Conservation (phyloP, 2,797 vertebrate genomes). For the Thripadectes ignobilis region DNA sequence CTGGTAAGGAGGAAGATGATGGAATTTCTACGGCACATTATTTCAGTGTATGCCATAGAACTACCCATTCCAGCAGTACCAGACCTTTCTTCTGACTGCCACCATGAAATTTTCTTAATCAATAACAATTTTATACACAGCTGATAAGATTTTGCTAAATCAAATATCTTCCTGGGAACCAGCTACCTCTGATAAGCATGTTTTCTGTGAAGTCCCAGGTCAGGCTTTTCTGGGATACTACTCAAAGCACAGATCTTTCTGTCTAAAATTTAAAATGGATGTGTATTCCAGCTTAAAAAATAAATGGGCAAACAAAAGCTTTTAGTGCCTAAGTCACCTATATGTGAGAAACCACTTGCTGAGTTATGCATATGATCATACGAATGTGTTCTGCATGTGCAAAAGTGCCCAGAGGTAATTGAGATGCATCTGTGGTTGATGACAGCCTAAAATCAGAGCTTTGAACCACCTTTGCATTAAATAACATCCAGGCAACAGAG, state of each 20-base stretch:
- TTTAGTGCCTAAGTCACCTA: background rate
- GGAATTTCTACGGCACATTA: background rate
- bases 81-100: background rate
- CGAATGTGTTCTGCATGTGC: background rate
- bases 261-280: background rate
- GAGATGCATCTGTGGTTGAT: background rate
- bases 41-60: background rate
- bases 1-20: background rate
- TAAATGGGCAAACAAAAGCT: background rate
- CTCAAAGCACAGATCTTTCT: background rate
- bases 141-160: background rate
- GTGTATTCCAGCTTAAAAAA: background rate
- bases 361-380: background rate
- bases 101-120: background rate
- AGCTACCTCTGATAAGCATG: background rate
- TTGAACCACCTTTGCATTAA: background rate
- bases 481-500: background rate
- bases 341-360: background rate
- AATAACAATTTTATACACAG: background rate
- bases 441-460: background rate
- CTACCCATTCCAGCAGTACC: background rate
- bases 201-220: background rate
- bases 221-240: background rate
- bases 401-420: background rate
- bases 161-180: background rate